A percentile compares a stretch with the other conserved stretches of the same genome.
phyloP scores from a whole-genome alignment of 2,888 invertebrate species.

The Caenorhabditis sp. region DNA sequence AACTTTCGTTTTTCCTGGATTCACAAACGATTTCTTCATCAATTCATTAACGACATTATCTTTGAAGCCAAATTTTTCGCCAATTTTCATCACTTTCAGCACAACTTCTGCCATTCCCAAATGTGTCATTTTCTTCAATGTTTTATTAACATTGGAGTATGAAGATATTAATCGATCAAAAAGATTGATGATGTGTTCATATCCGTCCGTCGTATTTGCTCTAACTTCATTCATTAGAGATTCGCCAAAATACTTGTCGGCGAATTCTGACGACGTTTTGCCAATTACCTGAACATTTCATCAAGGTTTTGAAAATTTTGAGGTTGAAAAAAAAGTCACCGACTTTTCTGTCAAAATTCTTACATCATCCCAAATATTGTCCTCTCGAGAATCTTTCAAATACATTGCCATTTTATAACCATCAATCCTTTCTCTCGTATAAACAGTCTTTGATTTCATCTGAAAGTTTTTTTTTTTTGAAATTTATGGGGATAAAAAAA shows the following conservation, averaged over 20 bases:
- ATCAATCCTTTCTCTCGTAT: too few species aligned
- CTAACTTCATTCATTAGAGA: not conserved
- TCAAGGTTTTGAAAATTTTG: too few species aligned
- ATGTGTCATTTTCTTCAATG: not conserved
- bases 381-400: too few species aligned
- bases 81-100: not conserved
- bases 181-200: not conserved
- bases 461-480: too few species aligned
- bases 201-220: not conserved
- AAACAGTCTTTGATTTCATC: too few species aligned
- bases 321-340: too few species aligned
- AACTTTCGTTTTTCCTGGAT: too few species aligned
- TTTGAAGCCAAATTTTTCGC: not conserved
- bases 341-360: too few species aligned
- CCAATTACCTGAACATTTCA: not conserved
- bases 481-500: too few species aligned
- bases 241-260: not conserved
- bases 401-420: too few species aligned
- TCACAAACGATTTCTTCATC: too few species aligned
- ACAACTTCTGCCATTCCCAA: not conserved
- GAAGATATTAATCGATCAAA: not conserved
- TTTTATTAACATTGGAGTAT: not conserved
- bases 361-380: too few species aligned
- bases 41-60: not conserved
- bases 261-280: not conserved